Evolutionary conservation across 2,113 vertebrate species (phyloP).

Genomic region (Nyctereutes procyonoides): DNA sequence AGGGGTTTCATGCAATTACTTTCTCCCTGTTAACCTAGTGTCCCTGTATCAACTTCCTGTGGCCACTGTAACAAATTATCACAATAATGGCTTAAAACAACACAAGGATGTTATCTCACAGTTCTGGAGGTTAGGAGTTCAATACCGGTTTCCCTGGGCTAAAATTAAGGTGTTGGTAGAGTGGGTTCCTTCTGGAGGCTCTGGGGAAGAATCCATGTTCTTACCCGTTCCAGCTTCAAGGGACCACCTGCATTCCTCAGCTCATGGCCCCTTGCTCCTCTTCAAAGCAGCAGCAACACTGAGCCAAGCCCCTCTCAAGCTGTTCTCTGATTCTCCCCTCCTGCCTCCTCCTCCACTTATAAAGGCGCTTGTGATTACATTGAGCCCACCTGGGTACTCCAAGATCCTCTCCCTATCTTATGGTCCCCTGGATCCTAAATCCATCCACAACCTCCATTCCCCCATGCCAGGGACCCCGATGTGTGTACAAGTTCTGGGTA

Average conservation of each 20-base stretch:
- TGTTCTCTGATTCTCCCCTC: background rate
- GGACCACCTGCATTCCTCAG: background rate
- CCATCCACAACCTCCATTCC: background rate
- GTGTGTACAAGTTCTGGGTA: background rate
- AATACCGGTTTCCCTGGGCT: background rate
- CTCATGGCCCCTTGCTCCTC: background rate
- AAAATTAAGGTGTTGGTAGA: background rate
- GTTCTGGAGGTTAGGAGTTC: background rate
- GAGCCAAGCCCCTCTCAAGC: fast-evolving
- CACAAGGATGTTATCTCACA: background rate
- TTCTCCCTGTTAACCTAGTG: background rate
- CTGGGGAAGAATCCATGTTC: background rate
- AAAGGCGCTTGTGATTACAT: background rate
- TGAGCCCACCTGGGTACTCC: background rate
- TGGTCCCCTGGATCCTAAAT: background rate
- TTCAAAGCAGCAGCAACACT: background rate
- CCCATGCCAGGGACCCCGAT: too few species aligned
- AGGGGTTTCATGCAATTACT: background rate
- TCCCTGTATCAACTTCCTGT: background rate
- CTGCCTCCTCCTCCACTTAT: background rate
- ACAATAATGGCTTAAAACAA: background rate
- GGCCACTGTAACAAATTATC: background rate
- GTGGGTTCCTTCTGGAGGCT: background rate
- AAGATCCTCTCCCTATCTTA: background rate
- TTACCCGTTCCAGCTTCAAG: background rate